Evolutionary conservation across 2,113 vertebrate species (phyloP).

Genomic region (Beaufortia kweichowensis): DNA sequence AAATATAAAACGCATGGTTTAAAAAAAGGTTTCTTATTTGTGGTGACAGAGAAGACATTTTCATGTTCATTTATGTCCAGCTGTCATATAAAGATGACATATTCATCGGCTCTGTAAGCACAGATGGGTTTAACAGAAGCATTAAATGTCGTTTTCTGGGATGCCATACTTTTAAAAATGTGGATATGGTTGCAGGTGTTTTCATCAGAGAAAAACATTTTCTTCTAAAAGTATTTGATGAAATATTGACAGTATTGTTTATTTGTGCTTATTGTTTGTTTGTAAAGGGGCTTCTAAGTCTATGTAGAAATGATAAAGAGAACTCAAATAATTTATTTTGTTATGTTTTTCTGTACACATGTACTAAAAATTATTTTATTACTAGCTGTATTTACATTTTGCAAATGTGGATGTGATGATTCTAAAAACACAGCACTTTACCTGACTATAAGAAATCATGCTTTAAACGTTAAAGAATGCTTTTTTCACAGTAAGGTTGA

Average conservation of each 20-base stretch:
- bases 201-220: not conserved
- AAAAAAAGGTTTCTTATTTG: not conserved
- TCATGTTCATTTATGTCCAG: not conserved
- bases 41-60: not conserved
- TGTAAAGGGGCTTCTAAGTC: too few species aligned
- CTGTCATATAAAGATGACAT: conserved; percentile 1
- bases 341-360: too few species aligned
- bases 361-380: too few species aligned
- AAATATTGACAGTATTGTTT: not conserved
- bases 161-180: not conserved
- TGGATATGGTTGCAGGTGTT: conserved; percentile 14
- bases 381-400: too few species aligned
- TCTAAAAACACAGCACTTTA: too few species aligned
- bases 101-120: not conserved
- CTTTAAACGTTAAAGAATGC: too few species aligned
- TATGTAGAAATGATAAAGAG: too few species aligned
- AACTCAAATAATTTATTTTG: too few species aligned
- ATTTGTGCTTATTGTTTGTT: not conserved
- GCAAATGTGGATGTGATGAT: too few species aligned
- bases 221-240: not conserved
- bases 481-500: too few species aligned
- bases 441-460: too few species aligned
- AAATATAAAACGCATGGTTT: too few species aligned
- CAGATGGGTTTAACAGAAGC: conserved; percentile 4
- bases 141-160: conserved; percentile 10